Evolutionary conservation across 2,888 invertebrate genomes (phyloP).

Genomic region (Tetragnatha montana): DNA sequence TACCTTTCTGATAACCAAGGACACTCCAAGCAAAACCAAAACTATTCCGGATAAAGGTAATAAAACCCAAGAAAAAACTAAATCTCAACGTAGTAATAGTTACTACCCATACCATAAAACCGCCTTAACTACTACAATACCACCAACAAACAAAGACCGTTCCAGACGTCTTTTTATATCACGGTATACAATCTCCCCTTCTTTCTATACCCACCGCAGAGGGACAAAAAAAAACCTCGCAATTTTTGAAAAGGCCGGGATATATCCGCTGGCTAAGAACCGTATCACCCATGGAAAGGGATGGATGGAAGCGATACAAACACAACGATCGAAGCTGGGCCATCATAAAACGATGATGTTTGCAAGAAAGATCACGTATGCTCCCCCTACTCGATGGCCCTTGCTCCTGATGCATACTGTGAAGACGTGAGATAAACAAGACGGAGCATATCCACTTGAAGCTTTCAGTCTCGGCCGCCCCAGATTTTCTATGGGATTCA

Average conservation of each 20-base stretch:
- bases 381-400: constrained; percentile 5
- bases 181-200: background rate
- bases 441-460: background rate
- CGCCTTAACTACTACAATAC: no score
- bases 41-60: no score
- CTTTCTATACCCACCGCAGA: constrained; percentile 12
- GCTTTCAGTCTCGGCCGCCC: background rate
- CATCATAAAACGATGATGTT: constrained; percentile 11
- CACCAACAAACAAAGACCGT: background rate
- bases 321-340: constrained; percentile 3
- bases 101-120: background rate
- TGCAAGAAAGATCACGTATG: constrained; percentile 41
- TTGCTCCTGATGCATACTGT: background rate
- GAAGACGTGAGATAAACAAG: background rate
- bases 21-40: no score
- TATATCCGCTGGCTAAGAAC: constrained; percentile 36
- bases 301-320: constrained; percentile 41
- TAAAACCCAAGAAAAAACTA: no score
- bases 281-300: background rate
- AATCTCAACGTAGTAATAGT: background rate
- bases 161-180: background rate
- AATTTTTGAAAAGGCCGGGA: constrained; percentile 9
- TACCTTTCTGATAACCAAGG: no score
- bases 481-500: no score
- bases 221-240: background rate